Base-by-base conservation (phyloP, 2,113 vertebrate species). In the Amphilophus citrinellus region DNA sequence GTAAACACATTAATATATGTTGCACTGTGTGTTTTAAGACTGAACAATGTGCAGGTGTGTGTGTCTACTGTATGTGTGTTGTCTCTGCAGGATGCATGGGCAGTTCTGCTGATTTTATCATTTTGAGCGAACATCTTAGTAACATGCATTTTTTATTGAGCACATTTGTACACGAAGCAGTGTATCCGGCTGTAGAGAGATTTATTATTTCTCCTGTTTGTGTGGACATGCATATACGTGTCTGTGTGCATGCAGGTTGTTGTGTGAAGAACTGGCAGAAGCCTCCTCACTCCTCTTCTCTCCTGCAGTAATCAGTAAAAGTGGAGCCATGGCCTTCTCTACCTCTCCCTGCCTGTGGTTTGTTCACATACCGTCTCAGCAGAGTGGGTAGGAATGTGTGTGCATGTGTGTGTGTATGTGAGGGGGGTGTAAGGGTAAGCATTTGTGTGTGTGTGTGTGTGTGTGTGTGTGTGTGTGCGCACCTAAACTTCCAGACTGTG, bases 281-380 rank as follows among this genome's bases (percentile, higher is more conserved):
- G 80, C 71, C 76, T 92, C 86, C 80, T 80, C 79, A 76, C 87
- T 91, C 83, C 92, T 92, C 92, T 88, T 79, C 88, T 93, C 91
- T 93, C 87, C 91, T 90, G 92, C 94, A 93, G 93, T 95, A 94
- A 94, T 95, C 94, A 94, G 91, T 79, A 85, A 89, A 88, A 94
- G 94, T 91, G 89, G 90, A 94, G 91, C 87, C 88, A 93, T 88
- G 82, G 90, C 86, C 87, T 91, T 80, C 93, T 92, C 89, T 89
- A 89, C 91, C 92, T 95, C 94, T 93, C 91, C 79, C 92, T 92
- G 94, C 92, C 92, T 95, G 94, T 91, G 95, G 95, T 95, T 94
- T 94, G 90, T 91, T 95, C 94, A 89, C 95, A 96, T 95, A 95
- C 94, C 90, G 93, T 92, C 89, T 91, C 87, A 88, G 91, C 86